Conservation (phyloP, 2,113 vertebrate species). For the Platanista minor region DNA sequence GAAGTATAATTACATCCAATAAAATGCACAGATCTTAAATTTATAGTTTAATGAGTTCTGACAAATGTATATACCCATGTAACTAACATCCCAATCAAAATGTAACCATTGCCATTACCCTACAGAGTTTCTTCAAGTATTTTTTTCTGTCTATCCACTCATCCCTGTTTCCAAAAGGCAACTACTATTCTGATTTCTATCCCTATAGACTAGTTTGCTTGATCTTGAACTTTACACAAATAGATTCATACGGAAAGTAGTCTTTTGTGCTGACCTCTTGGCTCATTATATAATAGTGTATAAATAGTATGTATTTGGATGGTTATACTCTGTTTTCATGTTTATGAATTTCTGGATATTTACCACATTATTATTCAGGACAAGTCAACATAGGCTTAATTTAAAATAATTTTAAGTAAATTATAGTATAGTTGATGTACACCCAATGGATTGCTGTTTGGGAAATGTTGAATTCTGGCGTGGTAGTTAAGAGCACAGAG, state of each 20-base stretch:
- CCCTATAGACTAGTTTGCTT: background rate
- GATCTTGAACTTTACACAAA: background rate
- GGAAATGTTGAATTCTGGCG: background rate
- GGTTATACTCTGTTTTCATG: background rate
- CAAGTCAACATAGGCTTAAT: background rate
- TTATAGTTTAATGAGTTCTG: background rate
- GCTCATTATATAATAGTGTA: background rate
- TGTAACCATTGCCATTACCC: background rate
- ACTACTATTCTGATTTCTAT: background rate
- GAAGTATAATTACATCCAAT: background rate
- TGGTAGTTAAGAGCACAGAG: background rate
- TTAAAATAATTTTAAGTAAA: background rate
- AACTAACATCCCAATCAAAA: background rate
- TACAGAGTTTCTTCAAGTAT: background rate
- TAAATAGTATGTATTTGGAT: background rate
- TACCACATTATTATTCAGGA: background rate
- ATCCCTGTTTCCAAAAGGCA: background rate
- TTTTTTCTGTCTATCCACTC: background rate
- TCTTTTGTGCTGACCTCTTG: background rate
- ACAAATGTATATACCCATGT: background rate
- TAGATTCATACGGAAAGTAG: background rate
- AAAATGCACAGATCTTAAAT: background rate
- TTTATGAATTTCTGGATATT: background rate
- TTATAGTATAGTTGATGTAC: too few species aligned
- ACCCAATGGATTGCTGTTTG: fast-evolving